phyloP scores from a whole-genome alignment of 2,888 invertebrate species.

The Protonemura montana region DNA sequence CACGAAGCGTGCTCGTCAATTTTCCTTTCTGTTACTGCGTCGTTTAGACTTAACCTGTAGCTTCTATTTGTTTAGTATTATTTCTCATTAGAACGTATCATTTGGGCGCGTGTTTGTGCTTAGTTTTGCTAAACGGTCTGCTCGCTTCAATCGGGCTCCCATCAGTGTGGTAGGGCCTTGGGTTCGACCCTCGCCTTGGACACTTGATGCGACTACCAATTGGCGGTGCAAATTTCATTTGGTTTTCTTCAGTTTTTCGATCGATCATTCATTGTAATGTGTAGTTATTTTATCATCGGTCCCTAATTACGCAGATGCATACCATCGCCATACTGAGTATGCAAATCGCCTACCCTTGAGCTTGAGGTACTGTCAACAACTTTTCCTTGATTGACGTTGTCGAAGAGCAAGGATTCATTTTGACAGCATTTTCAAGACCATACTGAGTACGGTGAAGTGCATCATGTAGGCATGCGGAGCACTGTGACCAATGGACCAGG shows the following conservation, averaged over 20 bases:
- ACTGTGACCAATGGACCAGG: not conserved
- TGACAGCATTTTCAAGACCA: too few relatives aligned
- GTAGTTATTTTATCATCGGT: not conserved
- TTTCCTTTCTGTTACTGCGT: not conserved
- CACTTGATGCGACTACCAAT: not conserved
- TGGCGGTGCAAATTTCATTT: not conserved
- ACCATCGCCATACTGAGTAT: not conserved
- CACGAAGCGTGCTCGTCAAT: not conserved
- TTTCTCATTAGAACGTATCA: conserved; percentile 1
- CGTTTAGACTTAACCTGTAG: not conserved
- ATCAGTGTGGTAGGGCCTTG: not conserved
- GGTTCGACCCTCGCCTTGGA: not conserved
- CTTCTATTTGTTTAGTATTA: not conserved
- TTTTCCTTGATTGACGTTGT: too few relatives aligned
- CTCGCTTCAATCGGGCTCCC: not conserved
- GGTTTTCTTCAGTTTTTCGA: not conserved
- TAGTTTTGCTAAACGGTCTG: not conserved
- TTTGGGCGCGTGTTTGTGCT: not conserved
- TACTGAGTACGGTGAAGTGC: too few relatives aligned
- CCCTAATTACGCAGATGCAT: not conserved
- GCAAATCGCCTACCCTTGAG: too few relatives aligned
- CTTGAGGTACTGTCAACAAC: too few relatives aligned
- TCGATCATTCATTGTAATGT: not conserved
- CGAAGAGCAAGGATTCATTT: too few relatives aligned
- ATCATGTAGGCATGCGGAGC: too few relatives aligned